A percentile compares a stretch with the other conserved stretches of the same genome.
Conservation (phyloP, 1,140 invertebrate genomes). For the Doryteuthis pealeii region DNA sequence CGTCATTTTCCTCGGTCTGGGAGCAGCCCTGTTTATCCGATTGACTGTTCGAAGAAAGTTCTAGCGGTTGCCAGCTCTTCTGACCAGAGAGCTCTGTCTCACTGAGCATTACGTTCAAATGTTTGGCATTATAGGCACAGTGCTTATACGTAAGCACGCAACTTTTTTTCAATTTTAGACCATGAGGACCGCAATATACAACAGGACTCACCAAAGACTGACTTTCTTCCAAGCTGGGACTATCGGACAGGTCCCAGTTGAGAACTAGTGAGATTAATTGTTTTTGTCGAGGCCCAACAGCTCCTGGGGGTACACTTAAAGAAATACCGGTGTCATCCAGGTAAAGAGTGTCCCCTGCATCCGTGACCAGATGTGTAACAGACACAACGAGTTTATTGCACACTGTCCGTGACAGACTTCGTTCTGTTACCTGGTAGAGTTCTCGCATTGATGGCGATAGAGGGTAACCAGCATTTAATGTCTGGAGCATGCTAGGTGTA, state of each 20-base stretch:
- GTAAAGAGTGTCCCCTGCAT: conserved; percentile 30
- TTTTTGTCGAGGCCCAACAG: conserved; percentile 24
- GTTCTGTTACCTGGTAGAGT: conserved; percentile 21
- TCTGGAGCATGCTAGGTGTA: no score
- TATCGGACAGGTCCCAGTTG: conserved; percentile 45
- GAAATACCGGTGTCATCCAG: conserved; percentile 46
- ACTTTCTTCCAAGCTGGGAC: conserved; percentile 30
- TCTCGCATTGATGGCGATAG: conserved; percentile 10
- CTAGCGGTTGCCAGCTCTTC: conserved; percentile 33
- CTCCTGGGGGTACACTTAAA: conserved; percentile 33
- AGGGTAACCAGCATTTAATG: not conserved
- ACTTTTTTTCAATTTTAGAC: conserved; percentile 34
- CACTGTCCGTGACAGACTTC: conserved; percentile 29
- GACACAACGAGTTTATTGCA: conserved; percentile 34
- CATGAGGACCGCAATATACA: conserved; percentile 44
- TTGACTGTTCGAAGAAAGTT: not conserved
- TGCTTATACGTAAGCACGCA: conserved; percentile 38
- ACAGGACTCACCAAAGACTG: conserved; percentile 43
- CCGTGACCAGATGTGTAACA: conserved; percentile 26
- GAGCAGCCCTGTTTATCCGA: not conserved
- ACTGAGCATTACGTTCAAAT: conserved; percentile 38
- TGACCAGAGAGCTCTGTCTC: conserved; percentile 34
- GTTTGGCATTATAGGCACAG: conserved; percentile 39
- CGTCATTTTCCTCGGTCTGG: no score
- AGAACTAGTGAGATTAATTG: conserved; percentile 35